Evolutionary conservation across 2,797 vertebrate species (phyloP).

Genomic region (Sebastes oblongus): DNA sequence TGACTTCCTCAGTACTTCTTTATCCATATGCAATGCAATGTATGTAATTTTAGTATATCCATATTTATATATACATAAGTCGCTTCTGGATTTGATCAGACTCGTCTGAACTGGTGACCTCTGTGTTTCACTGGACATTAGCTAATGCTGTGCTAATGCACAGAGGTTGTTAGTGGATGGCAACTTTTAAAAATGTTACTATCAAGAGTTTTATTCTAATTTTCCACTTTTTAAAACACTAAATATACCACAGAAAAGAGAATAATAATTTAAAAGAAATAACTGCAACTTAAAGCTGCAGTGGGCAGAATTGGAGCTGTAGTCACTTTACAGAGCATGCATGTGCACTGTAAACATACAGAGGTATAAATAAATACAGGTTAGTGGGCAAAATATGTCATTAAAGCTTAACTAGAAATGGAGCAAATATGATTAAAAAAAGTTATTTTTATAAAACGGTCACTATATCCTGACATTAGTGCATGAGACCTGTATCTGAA

Average conservation of each 20-base stretch:
- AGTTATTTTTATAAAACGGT: no score
- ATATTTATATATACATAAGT: background rate
- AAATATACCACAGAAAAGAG: background rate
- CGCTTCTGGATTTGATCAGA: background rate
- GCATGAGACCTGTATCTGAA: no score
- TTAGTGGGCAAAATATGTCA: background rate
- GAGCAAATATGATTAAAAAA: no score
- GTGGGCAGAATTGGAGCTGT: background rate
- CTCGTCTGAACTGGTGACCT: background rate
- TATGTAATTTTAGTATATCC: background rate
- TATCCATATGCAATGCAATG: background rate
- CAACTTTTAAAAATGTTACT: no score
- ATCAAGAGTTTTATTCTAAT: background rate
- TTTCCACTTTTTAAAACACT: background rate
- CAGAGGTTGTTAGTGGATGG: no score
- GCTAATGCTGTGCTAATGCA: no score
- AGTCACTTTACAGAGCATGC: slow-evolving; percentile 12
- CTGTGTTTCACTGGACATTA: no score
- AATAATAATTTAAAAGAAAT: background rate
- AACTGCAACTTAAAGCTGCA: background rate
- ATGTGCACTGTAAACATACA: background rate
- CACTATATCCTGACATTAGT: no score
- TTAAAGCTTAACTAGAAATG: no score
- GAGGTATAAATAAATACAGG: slow-evolving; percentile 10
- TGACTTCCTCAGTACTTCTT: background rate